Evolutionary conservation across 1,140 invertebrate species (phyloP).

Genomic region (Cyphomyrmex costatus): DNA sequence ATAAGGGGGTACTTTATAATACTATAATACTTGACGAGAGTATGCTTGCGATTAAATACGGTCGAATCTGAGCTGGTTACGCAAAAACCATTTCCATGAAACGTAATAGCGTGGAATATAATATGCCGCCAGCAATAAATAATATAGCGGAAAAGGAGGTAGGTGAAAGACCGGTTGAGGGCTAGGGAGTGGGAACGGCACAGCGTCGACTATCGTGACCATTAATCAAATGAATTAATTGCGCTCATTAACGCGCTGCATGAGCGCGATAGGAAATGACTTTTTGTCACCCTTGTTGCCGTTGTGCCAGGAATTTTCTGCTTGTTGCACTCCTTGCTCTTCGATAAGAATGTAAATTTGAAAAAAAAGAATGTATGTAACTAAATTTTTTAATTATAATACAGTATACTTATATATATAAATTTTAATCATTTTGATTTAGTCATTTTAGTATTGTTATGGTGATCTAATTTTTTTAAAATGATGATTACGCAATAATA

Average conservation of each 20-base stretch:
- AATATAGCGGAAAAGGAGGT: constrained; percentile 66
- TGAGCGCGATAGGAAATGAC: constrained; percentile 23
- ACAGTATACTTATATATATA: too few species aligned
- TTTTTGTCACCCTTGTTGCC: constrained; percentile 43
- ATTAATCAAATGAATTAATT: constrained; percentile 78
- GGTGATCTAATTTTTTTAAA: too few species aligned
- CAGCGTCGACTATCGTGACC: constrained; percentile 73
- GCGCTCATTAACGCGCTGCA: constrained; percentile 71
- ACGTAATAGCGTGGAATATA: constrained; percentile 72
- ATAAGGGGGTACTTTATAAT: too few species aligned
- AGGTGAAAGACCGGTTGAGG: neutral
- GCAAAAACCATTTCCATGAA: constrained; percentile 67
- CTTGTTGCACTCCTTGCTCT: constrained; percentile 22
- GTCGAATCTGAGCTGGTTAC: constrained; percentile 72
- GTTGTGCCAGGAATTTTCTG: neutral
- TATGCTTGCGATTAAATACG: constrained; percentile 79
- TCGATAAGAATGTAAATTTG: constrained; percentile 20
- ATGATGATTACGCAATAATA: too few species aligned
- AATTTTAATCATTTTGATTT: too few species aligned
- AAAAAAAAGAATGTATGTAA: too few species aligned
- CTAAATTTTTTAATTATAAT: too few species aligned
- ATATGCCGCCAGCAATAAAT: constrained; percentile 73
- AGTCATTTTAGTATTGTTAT: too few species aligned
- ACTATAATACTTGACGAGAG: constrained; percentile 58
- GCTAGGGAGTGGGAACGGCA: neutral